These are phyloP conservation scores for Drosophila gaucha DNA, from an alignment of 2,888 invertebrate species.

Conservation along the genomic window DNA sequence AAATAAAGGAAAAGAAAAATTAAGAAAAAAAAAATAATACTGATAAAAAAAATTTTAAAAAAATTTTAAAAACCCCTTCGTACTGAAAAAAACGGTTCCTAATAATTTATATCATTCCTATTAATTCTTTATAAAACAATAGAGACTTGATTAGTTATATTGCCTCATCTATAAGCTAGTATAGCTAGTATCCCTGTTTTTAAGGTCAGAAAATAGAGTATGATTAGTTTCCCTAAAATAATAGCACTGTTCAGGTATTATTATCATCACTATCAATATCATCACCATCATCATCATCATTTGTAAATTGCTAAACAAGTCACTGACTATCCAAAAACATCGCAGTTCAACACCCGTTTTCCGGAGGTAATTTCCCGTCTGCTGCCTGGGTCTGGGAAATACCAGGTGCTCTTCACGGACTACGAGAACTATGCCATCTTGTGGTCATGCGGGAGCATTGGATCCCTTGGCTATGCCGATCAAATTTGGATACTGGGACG, in stretches of 20 bases:
- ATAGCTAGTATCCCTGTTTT: background rate
- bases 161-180: background rate
- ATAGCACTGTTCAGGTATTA: background rate
- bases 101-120: too few species aligned
- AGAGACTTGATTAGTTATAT: background rate
- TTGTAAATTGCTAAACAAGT: background rate
- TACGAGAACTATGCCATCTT: constrained; percentile 90
- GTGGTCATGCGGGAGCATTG: constrained; percentile 90
- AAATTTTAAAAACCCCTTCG: too few species aligned
- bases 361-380: constrained; percentile 88
- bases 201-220: background rate
- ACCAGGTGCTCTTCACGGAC: constrained; percentile 90
- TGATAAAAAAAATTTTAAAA: too few species aligned
- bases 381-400: constrained; percentile 90
- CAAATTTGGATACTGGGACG: constrained; percentile 90
- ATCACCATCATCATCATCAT: background rate
- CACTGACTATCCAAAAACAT: constrained; percentile 2
- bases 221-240: background rate
- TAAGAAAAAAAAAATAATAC: too few species aligned
- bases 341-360: constrained; percentile 87
- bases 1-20: too few species aligned
- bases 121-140: too few species aligned
- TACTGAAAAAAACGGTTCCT: too few species aligned
- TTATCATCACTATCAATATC: background rate
- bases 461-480: constrained; percentile 86